Evolutionary conservation across 1,140 invertebrate species (phyloP), one percentile per base, ranked within the genome.

Genomic region (Lordiphosa stackelbergi): DNA sequence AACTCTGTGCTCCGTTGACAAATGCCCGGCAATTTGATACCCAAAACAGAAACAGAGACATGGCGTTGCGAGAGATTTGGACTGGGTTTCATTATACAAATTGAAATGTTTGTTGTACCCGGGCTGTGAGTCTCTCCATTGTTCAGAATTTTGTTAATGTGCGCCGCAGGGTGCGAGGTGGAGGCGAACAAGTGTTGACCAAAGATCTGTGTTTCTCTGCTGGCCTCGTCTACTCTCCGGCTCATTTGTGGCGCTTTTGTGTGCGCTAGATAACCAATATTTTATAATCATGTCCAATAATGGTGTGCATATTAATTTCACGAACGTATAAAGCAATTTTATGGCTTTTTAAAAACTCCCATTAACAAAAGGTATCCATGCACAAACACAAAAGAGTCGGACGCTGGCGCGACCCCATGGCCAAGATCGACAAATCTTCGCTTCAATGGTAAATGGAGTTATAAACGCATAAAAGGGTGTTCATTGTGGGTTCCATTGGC

Each of bases 281-380:
- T 77, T 81, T 81, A 81, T 83, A 83, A 83, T 81, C 78, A 81
- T 69, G 69, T 75, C 72, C 72, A 72, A 83, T 83, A 81, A 83
- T 81, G 77, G 77, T 83, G 58, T 60, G 77, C 77, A 77, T 83
- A 81, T 81, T 81, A 81, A 81, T 81, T 83, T 83, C 77, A 55
- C 72, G 69, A 62, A 63, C 72, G 66, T 81, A 81, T 81, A 81
- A 83, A 81, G 77, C 72, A 72, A 63, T 81, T 81, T 81, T 83
- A 81, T 81, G 72, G 77, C 77, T 60, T 81, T 81, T 81, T 81
- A 81, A 81, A 79, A 83, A 77, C 77, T 61, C 54, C 72, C 68
- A 81, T 81, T 81, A 81, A 81, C 77, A 83, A 83, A 36, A 69
- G 45, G 65, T 55, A 35, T 47, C 66, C 55, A 53, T 81, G 77